Conservation (phyloP, 2,888 invertebrate species). For the Cloeon dipterum region DNA sequence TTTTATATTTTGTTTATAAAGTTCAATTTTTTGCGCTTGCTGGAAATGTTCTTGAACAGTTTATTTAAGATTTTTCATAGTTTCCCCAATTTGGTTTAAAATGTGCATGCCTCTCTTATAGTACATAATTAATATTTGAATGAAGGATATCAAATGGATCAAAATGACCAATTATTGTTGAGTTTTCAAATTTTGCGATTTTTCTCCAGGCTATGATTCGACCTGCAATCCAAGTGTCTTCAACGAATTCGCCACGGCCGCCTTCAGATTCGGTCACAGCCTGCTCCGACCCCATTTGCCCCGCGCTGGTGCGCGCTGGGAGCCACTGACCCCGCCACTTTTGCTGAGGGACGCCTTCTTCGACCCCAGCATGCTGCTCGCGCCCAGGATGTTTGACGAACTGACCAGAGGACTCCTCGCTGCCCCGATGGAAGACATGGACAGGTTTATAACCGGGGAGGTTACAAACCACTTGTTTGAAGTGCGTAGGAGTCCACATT, state of each 20-base stretch:
- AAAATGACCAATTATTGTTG: background rate
- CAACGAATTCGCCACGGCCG: conserved; percentile 77
- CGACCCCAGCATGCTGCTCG: conserved; percentile 29
- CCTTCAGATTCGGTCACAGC: conserved; percentile 81
- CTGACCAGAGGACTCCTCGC: conserved; percentile 63
- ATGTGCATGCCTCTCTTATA: background rate
- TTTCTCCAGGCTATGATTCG: conserved; percentile 41
- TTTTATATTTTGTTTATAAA: too few relatives aligned
- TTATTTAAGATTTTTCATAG: too few relatives aligned
- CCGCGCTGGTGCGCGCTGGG: conserved; percentile 51
- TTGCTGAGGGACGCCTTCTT: conserved; percentile 76
- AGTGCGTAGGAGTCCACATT: conserved; percentile 68
- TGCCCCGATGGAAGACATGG: conserved; percentile 79
- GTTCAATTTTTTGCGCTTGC: too few relatives aligned
- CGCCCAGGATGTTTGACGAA: conserved; percentile 57
- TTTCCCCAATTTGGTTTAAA: too few relatives aligned
- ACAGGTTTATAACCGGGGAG: conserved; percentile 84
- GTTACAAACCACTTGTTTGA: conserved; percentile 90
- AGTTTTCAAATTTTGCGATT: background rate
- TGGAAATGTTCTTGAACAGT: too few relatives aligned
- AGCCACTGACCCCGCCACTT: conserved; percentile 64
- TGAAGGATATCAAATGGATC: background rate
- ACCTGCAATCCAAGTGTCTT: conserved; percentile 74
- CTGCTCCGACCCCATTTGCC: conserved; percentile 66
- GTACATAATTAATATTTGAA: background rate